Evolutionary conservation across 2,888 invertebrate genomes (phyloP).

Genomic region (Apotomis betuletana): DNA sequence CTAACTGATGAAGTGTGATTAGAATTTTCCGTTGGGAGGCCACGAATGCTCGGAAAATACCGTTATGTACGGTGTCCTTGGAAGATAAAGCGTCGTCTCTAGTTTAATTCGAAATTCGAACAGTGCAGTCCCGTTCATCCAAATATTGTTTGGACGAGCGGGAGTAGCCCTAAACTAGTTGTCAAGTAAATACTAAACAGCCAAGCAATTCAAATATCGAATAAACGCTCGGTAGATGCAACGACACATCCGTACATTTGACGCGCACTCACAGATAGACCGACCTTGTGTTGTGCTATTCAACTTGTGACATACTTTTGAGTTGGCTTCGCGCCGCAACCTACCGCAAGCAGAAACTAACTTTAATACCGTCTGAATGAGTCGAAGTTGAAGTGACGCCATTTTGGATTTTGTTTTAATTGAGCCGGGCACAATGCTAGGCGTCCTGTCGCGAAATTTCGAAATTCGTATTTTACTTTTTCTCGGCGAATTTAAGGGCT

Average conservation of each 20-base stretch:
- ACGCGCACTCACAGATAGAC: constrained; percentile 77
- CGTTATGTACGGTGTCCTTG: background rate
- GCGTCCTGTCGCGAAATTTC: constrained; percentile 69
- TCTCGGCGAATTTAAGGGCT: constrained; percentile 40
- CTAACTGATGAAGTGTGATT: too few relatives aligned
- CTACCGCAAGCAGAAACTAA: constrained; percentile 53
- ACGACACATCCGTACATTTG: constrained; percentile 73
- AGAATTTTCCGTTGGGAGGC: too few relatives aligned
- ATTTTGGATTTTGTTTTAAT: constrained; percentile 55
- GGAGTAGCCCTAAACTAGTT: too few relatives aligned
- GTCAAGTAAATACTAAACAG: background rate
- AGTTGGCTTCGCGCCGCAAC: constrained; percentile 78
- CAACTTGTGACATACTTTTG: constrained; percentile 82
- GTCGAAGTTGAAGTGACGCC: constrained; percentile 44
- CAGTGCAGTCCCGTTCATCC: too few relatives aligned
- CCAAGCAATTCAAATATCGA: constrained; percentile 16
- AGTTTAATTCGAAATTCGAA: too few relatives aligned
- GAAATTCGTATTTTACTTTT: constrained; percentile 73
- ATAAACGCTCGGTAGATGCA: background rate
- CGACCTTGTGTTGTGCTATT: constrained; percentile 80
- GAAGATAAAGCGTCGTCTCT: too few relatives aligned
- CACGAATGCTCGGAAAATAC: background rate
- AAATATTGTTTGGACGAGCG: too few relatives aligned
- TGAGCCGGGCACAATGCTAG: constrained; percentile 56
- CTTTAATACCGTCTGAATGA: constrained; percentile 29